A percentile compares a stretch with the other conserved stretches of the same genome.
These are phyloP conservation scores for Chironomus tepperi DNA, from an alignment of 1,140 invertebrate species.

Conservation along the genomic window DNA sequence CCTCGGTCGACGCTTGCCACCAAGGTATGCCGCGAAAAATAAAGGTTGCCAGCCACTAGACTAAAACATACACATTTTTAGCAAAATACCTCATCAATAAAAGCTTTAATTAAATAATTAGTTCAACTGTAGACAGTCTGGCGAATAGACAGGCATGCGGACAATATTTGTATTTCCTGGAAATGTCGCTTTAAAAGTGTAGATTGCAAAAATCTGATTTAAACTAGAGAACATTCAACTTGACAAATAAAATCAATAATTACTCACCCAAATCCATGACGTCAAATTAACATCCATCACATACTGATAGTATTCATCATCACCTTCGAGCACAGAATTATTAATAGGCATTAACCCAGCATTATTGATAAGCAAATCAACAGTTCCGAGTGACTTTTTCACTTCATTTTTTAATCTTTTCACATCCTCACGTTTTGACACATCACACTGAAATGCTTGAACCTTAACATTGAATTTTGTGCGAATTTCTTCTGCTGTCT, in stretches of 20 bases:
- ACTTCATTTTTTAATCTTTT: slow-evolving; percentile 29
- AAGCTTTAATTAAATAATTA: too few species aligned
- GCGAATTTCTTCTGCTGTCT: slow-evolving; percentile 34
- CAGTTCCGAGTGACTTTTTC: slow-evolving; percentile 37
- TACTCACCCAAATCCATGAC: slow-evolving; percentile 36
- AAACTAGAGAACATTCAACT: too few species aligned
- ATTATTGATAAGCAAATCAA: slow-evolving; percentile 39
- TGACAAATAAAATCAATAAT: neutral
- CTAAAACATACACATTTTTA: too few species aligned
- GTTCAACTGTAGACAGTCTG: too few species aligned
- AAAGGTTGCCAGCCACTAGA: too few species aligned
- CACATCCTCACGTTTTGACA: neutral
- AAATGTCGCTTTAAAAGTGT: too few species aligned
- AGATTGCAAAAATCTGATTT: too few species aligned
- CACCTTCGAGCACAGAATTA: slow-evolving; percentile 33
- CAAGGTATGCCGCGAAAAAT: too few species aligned
- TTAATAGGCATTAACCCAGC: slow-evolving; percentile 38
- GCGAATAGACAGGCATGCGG: too few species aligned
- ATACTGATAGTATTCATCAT: slow-evolving; percentile 36
- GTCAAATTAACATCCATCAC: slow-evolving; percentile 37
- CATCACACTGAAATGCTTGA: slow-evolving; percentile 30
- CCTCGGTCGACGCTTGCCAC: too few species aligned
- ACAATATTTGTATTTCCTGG: too few species aligned
- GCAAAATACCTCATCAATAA: too few species aligned
- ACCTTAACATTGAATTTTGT: slow-evolving; percentile 32